These are phyloP conservation scores for Aphelocoma coerulescens DNA, from an alignment of 2,113 vertebrate genomes.

Conservation along the genomic window DNA sequence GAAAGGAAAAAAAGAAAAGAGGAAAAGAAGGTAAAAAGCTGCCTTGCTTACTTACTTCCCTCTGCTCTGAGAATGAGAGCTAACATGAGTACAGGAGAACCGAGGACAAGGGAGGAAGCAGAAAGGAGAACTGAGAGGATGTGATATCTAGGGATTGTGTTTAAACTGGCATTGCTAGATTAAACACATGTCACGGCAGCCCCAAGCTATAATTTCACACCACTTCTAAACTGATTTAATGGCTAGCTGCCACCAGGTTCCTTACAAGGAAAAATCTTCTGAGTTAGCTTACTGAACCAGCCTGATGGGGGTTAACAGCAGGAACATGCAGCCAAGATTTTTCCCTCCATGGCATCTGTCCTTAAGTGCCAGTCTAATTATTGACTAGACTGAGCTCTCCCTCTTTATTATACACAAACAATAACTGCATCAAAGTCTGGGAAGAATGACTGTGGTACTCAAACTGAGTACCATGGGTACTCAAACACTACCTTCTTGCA, in stretches of 20 bases:
- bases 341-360: not conserved
- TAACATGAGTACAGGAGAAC: not conserved
- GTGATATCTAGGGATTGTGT: not conserved
- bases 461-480: not conserved
- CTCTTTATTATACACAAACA: not conserved
- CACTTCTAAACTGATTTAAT: conserved; percentile 18
- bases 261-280: not conserved
- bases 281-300: not conserved
- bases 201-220: conserved; percentile 9
- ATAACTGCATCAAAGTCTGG: not conserved
- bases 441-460: not conserved
- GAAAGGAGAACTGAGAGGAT: not conserved
- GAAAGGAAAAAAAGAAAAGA: not conserved
- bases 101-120: not conserved
- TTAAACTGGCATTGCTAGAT: conserved; percentile 22
- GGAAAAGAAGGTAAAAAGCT: not conserved
- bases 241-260: not conserved
- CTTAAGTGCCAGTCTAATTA: not conserved
- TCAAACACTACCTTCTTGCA: not conserved
- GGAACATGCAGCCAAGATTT: not conserved
- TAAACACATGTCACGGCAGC: not conserved
- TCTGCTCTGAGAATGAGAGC: not conserved
- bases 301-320: not conserved
- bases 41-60: not conserved
- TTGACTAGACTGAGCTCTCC: not conserved